Percentiles rank a stretch among this genome's conserved stretches.
Conservation (phyloP, 2,113 vertebrate genomes). For the Octodon degus region DNA sequence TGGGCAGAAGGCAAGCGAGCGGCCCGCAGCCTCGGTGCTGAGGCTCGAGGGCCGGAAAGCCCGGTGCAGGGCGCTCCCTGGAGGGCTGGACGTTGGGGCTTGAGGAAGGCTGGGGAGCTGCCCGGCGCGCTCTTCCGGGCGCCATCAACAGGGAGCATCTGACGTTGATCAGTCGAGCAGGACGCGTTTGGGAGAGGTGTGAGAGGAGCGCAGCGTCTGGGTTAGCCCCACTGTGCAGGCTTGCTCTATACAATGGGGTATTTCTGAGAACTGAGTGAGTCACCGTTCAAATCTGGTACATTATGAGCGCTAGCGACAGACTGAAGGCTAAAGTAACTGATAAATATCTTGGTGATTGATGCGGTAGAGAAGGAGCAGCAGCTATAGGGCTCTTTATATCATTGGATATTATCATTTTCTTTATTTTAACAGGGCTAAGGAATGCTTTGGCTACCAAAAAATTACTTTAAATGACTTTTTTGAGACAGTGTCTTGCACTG, state of each 20-base stretch:
- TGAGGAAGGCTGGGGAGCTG: background rate
- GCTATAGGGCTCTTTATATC: background rate
- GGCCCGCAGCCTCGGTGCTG: too few relatives aligned
- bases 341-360: background rate
- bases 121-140: too few relatives aligned
- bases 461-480: background rate
- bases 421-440: background rate
- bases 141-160: background rate
- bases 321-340: background rate
- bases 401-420: background rate
- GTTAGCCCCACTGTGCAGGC: background rate
- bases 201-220: background rate
- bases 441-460: background rate
- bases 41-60: too few relatives aligned
- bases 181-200: background rate
- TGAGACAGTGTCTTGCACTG: too few relatives aligned
- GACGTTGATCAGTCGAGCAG: background rate
- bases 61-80: too few relatives aligned
- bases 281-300: background rate
- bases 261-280: background rate
- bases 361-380: background rate
- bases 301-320: background rate
- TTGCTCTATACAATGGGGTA: background rate
- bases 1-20: too few relatives aligned
- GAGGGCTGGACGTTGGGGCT: background rate